Conservation (phyloP, 1,140 invertebrate genomes). For the Sarcophaga peregrina region DNA sequence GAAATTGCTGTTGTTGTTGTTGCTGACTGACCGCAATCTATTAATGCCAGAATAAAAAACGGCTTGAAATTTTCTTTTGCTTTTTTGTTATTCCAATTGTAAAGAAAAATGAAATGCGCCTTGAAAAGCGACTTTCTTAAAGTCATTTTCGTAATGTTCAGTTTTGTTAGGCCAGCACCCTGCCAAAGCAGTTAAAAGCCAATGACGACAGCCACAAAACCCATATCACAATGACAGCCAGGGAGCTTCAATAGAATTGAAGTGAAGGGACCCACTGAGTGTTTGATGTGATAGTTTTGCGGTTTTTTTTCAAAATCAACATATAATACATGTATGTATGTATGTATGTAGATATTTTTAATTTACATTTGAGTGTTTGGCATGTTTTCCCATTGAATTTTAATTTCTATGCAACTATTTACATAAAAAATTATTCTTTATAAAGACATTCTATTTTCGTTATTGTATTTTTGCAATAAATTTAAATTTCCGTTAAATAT, state of each 20-base stretch:
- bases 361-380: background rate
- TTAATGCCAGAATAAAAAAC: too few relatives aligned
- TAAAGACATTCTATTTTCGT: background rate
- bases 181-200: background rate
- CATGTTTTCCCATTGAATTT: conserved; percentile 1
- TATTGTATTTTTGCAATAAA: background rate
- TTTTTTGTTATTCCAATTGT: too few relatives aligned
- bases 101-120: too few relatives aligned
- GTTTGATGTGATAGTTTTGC: background rate
- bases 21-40: too few relatives aligned
- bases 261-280: background rate
- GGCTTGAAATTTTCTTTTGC: too few relatives aligned
- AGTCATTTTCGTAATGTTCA: too few relatives aligned
- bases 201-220: background rate
- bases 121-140: too few relatives aligned
- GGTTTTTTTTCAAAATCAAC: background rate
- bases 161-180: too few relatives aligned
- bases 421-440: too few relatives aligned
- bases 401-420: background rate
- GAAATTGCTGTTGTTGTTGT: too few relatives aligned
- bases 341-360: background rate
- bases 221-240: background rate
- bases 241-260: background rate
- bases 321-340: too few relatives aligned
- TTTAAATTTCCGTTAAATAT: conserved; percentile 25